These are phyloP conservation scores for Rhorus exstirpatorius DNA, from an alignment of 2,888 invertebrate genomes.

Conservation along the genomic window DNA sequence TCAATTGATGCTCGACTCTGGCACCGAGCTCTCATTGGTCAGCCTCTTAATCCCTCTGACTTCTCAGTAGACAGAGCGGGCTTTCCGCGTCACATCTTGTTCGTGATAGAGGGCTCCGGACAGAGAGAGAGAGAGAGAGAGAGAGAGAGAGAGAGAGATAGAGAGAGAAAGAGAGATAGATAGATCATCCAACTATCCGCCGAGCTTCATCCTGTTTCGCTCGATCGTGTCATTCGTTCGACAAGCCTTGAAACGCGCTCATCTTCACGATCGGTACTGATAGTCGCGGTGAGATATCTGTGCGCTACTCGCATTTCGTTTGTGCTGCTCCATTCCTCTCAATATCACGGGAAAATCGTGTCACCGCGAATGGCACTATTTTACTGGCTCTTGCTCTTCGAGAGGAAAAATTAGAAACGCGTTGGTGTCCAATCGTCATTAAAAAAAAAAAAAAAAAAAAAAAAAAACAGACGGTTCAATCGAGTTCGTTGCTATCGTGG, in stretches of 20 bases:
- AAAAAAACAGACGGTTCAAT: background rate
- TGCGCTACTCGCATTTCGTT: no score
- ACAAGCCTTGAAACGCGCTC: conserved; percentile 45
- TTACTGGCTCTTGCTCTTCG: conserved; percentile 81
- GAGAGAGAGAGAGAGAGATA: conserved; percentile 3
- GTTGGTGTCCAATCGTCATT: no score
- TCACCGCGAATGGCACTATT: conserved; percentile 80
- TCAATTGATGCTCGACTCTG: conserved; percentile 81
- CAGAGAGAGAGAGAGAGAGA: conserved; percentile 5
- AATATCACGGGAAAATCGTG: conserved; percentile 1
- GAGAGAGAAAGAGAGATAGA: conserved; percentile 7
- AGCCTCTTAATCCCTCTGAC: conserved; percentile 81
- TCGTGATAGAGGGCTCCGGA: conserved; percentile 28
- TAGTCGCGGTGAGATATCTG: no score
- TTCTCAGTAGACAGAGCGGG: conserved; percentile 62
- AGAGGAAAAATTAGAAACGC: conserved; percentile 71
- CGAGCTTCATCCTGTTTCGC: conserved; percentile 16
- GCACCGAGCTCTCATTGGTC: conserved; percentile 79
- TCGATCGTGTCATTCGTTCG: conserved; percentile 55
- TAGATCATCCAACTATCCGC: conserved; percentile 27
- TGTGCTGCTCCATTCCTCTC: background rate
- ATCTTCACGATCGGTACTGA: background rate
- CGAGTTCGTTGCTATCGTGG: no score
- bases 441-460: background rate
- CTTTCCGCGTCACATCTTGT: conserved; percentile 63